Conservation (phyloP, 2,888 invertebrate species). For the Brenthis daphne region DNA sequence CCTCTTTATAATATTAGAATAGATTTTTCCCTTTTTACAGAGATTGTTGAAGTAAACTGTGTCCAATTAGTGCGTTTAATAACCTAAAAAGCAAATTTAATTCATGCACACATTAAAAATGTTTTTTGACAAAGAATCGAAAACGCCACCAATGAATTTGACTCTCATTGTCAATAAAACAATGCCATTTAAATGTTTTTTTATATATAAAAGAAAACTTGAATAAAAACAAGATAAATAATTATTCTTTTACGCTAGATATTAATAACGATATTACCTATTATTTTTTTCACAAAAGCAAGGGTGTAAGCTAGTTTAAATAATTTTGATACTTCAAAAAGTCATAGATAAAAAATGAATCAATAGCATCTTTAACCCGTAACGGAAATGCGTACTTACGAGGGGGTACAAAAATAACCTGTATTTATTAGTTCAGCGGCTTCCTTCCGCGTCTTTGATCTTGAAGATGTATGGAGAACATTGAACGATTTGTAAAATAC, state of each 20-base stretch:
- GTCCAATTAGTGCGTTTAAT: too few relatives aligned
- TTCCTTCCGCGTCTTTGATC: slow-evolving; percentile 49
- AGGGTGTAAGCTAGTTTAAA: neutral
- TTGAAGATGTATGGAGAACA: slow-evolving; percentile 27
- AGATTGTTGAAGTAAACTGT: too few relatives aligned
- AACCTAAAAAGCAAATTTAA: too few relatives aligned
- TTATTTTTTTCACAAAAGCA: neutral
- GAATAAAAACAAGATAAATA: too few relatives aligned
- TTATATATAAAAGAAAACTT: neutral
- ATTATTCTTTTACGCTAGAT: too few relatives aligned
- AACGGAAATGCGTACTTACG: slow-evolving; percentile 44
- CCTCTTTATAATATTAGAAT: too few relatives aligned
- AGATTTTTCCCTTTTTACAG: too few relatives aligned
- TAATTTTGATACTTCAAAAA: neutral
- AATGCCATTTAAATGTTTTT: neutral
- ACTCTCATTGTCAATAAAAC: neutral
- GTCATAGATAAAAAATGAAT: slow-evolving; percentile 26
- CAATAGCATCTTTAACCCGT: slow-evolving; percentile 35
- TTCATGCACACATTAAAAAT: too few relatives aligned
- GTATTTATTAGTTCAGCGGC: slow-evolving; percentile 47
- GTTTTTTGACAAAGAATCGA: too few relatives aligned
- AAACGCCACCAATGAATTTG: too few relatives aligned
- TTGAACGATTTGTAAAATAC: slow-evolving; percentile 4
- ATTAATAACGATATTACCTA: too few relatives aligned
- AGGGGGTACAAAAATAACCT: slow-evolving; percentile 46